Percentiles rank a stretch among this genome's conserved stretches.
Conservation (phyloP, 2,797 vertebrate genomes). For the Microctenopoma stevenorrisi region DNA sequence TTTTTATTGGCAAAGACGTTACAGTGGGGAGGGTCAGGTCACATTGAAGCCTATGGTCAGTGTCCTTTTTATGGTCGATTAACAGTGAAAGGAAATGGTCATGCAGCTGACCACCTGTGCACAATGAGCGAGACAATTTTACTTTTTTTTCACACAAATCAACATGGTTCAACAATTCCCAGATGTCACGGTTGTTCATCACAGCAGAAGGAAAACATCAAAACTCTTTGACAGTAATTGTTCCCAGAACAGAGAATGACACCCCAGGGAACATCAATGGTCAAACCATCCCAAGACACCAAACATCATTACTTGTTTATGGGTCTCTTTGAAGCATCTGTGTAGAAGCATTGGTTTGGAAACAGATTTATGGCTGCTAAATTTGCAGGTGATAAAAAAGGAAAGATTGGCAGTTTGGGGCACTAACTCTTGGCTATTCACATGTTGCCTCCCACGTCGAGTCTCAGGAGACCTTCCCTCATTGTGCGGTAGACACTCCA, state of each 20-base stretch:
- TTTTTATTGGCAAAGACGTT: slow-evolving; percentile 58
- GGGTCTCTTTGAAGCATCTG: slow-evolving; percentile 49
- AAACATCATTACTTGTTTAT: slow-evolving; percentile 76
- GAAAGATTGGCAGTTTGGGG: slow-evolving; percentile 71
- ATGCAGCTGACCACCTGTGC: slow-evolving; percentile 9
- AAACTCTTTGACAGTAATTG: slow-evolving; percentile 63
- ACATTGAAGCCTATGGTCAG: slow-evolving; percentile 54
- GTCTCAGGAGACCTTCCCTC: slow-evolving; percentile 72
- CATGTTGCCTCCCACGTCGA: slow-evolving; percentile 67
- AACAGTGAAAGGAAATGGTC: slow-evolving; percentile 16
- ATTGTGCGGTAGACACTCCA: slow-evolving; percentile 75
- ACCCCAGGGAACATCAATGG: slow-evolving; percentile 68
- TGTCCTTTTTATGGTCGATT: slow-evolving; percentile 52
- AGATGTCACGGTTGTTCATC: slow-evolving; percentile 48
- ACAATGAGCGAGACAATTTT: slow-evolving; percentile 20
- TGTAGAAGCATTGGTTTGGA: slow-evolving; percentile 58
- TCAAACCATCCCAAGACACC: slow-evolving; percentile 68
- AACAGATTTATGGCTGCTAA: slow-evolving; percentile 79
- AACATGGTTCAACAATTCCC: slow-evolving; percentile 48
- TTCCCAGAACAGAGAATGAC: slow-evolving; percentile 62
- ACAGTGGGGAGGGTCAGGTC: slow-evolving; percentile 46
- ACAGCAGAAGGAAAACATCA: slow-evolving; percentile 58
- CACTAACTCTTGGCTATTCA: slow-evolving; percentile 78
- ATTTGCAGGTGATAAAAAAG: slow-evolving; percentile 79
- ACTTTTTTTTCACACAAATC: slow-evolving; percentile 44